phyloP scores from a whole-genome alignment of 2,888 invertebrate species.

The Capitulum mitella region DNA sequence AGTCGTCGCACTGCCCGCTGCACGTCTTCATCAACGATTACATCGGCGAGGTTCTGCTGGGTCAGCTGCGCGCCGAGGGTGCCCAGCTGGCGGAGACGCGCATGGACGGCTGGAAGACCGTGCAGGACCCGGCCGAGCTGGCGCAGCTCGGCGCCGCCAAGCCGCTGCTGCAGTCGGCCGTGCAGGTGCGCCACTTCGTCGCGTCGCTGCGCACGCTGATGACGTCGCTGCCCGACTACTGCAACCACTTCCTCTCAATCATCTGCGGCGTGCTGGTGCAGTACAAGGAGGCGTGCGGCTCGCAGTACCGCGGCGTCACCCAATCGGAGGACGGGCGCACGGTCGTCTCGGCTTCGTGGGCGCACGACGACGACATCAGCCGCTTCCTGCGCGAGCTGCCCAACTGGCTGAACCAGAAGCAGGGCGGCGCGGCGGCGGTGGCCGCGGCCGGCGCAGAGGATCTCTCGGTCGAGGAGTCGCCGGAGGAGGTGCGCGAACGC shows the following conservation, averaged over 20 bases:
- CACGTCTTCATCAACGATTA: slow-evolving; percentile 79
- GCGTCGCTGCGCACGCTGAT: slow-evolving; percentile 60
- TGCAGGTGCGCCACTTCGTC: slow-evolving; percentile 60
- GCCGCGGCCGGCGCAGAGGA: slow-evolving; percentile 30
- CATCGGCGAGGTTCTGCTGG: slow-evolving; percentile 76
- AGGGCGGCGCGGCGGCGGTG: slow-evolving; percentile 33
- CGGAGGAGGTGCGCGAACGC: slow-evolving; percentile 40
- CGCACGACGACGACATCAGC: slow-evolving; percentile 90
- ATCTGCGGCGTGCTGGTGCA: slow-evolving; percentile 61
- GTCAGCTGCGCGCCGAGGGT: slow-evolving; percentile 60
- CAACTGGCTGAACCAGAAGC: slow-evolving; percentile 64
- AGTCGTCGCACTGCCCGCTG: slow-evolving; percentile 57
- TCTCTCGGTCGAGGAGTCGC: slow-evolving; percentile 34
- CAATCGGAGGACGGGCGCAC: slow-evolving; percentile 66
- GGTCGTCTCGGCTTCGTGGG: slow-evolving; percentile 66
- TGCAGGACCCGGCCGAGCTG: slow-evolving; percentile 61
- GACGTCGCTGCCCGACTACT: slow-evolving; percentile 63
- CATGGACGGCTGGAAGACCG: slow-evolving; percentile 69
- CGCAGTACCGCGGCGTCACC: slow-evolving; percentile 65
- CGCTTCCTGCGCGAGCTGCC: slow-evolving; percentile 78
- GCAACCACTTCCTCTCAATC: slow-evolving; percentile 64
- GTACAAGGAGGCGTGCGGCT: slow-evolving; percentile 57
- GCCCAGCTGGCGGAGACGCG: slow-evolving; percentile 60
- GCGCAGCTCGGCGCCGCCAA: slow-evolving; percentile 55
- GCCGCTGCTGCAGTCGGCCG: slow-evolving; percentile 62